Evolutionary conservation across 2,888 invertebrate species (phyloP).

Genomic region (Leptura quadrifasciata): DNA sequence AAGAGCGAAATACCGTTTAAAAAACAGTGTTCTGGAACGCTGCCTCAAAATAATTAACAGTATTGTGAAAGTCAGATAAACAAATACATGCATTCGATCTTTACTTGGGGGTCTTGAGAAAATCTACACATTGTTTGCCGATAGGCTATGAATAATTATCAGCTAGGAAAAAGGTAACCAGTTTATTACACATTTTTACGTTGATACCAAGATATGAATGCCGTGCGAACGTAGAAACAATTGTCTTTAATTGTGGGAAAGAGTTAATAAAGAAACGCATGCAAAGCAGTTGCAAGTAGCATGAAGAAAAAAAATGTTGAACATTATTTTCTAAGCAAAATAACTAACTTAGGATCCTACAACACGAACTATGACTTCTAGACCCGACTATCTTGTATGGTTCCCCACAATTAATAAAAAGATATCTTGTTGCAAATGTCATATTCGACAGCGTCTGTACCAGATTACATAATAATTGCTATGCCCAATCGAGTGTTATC

Average conservation of each 20-base stretch:
- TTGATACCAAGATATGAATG: slow-evolving; percentile 37
- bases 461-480: background rate
- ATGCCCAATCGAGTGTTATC: background rate
- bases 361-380: too few relatives aligned
- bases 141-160: slow-evolving; percentile 31
- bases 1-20: slow-evolving; percentile 53
- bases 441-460: background rate
- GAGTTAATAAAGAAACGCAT: slow-evolving; percentile 20
- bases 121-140: slow-evolving; percentile 23
- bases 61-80: slow-evolving; percentile 54
- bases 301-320: background rate
- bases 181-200: slow-evolving; percentile 27
- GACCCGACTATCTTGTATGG: too few relatives aligned
- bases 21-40: slow-evolving; percentile 58
- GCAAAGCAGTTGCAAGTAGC: slow-evolving; percentile 6
- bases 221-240: slow-evolving; percentile 39
- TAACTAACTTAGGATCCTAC: too few relatives aligned
- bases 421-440: too few relatives aligned
- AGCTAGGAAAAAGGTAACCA: slow-evolving; percentile 30
- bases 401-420: too few relatives aligned
- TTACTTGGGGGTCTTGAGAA: slow-evolving; percentile 20
- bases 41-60: slow-evolving; percentile 56
- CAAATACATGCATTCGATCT: slow-evolving; percentile 37
- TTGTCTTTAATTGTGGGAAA: slow-evolving; percentile 41
- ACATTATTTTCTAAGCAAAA: too few relatives aligned